Evolutionary conservation across 1,140 invertebrate species (phyloP), one percentile per base, ranked within the genome.

Genomic region (Dendrolimus kikuchii): DNA sequence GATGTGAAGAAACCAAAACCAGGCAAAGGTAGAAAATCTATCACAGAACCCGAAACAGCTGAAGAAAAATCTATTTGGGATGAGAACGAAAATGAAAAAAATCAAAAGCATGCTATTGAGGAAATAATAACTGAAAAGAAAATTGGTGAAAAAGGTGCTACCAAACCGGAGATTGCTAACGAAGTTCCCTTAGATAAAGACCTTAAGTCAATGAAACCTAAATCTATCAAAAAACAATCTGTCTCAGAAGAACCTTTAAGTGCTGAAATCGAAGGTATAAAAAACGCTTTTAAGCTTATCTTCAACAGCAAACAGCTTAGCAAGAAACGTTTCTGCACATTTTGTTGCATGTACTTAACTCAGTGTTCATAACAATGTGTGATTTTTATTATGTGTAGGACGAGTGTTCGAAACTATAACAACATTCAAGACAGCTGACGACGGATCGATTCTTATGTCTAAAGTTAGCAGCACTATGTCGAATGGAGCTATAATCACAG

Each of bases 391-490:
- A 69, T 84, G 80, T 86, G 77, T 86, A 86, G 83, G 80, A 61
- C 80, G 81, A 80, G 83, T 87, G 77, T 77, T 89, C 86, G 86
- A 91, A 89, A 89, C 89, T 75, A 81, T 88, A 72, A 88, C 87
- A 80, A 89, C 84, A 66, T 90, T 82, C 89, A 90, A 88, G 86
- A 88, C 88, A 62, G 88, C 86, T 57, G 84, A 86, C 46, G 86
- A 88, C 50, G 90, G 89, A 64, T 90, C 90, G 59, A 92, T 90
- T 60, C 89, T 91, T 58, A 89, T 90, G 49, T 90, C 91, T 71
- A 90, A 90, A 63, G 88, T 90, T 64, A 90, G 89, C 80, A 91
- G 90, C 54, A 89, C 86, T 52, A 87, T 84, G 46, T 89, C 90
- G 54, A 90, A 91, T 60, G 89, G 90, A 74, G 89, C 90, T 58